These are phyloP conservation scores for Metalampra italica DNA, from an alignment of 2,888 invertebrate species.

Conservation along the genomic window DNA sequence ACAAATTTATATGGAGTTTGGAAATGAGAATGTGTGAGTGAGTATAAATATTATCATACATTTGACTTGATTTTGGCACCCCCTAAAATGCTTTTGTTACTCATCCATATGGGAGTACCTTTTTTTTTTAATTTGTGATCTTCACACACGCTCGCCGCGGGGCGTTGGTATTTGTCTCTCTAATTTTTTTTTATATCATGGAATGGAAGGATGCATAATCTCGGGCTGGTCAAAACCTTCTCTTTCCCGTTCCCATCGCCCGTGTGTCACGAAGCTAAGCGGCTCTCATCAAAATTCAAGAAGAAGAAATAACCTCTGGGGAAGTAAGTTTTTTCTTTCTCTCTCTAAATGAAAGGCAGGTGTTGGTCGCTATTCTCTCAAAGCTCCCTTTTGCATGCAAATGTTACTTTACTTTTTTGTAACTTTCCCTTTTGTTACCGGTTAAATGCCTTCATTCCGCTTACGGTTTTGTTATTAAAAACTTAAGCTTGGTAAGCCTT, in stretches of 20 bases:
- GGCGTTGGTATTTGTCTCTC: too few species aligned
- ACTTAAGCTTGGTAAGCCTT: background rate
- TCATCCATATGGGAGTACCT: too few species aligned
- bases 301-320: constrained; percentile 20
- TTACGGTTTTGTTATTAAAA: constrained; percentile 2
- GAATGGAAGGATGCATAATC: too few species aligned
- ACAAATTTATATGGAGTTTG: too few species aligned
- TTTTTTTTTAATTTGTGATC: too few species aligned
- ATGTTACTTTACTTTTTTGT: constrained; percentile 18
- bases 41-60: too few species aligned
- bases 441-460: constrained; percentile 18
- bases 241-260: background rate
- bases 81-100: too few species aligned
- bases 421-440: constrained; percentile 11
- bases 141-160: too few species aligned
- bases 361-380: constrained; percentile 14
- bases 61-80: too few species aligned
- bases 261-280: constrained; percentile 13
- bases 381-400: constrained; percentile 22
- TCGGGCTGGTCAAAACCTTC: too few species aligned
- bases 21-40: too few species aligned
- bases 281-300: constrained; percentile 30
- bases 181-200: too few species aligned
- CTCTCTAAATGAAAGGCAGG: constrained; percentile 29
- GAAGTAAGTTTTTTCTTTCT: constrained; percentile 20